A percentile compares a stretch with the other conserved stretches of the same genome.
Evolutionary conservation across 2,797 vertebrate species (phyloP).

Genomic region (Trichosurus vulpecula): DNA sequence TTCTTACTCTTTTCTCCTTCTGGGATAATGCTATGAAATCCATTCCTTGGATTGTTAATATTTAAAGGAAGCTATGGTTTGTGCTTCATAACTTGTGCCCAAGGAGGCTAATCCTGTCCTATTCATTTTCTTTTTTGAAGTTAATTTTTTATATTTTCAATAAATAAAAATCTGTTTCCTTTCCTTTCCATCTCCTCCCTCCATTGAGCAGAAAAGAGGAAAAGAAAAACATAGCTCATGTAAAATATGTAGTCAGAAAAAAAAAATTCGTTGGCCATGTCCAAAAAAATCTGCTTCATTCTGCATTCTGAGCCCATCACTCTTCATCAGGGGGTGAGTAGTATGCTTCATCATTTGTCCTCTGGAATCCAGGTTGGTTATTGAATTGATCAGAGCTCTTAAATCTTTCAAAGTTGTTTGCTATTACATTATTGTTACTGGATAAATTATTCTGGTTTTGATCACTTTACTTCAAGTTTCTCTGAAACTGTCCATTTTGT

Average conservation of each 20-base stretch:
- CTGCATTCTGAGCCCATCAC: neutral
- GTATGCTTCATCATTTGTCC: neutral
- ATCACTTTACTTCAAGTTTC: neutral
- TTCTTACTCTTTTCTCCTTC: neutral
- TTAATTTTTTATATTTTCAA: neutral
- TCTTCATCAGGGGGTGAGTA: neutral
- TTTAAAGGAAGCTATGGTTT: neutral
- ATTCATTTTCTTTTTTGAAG: neutral
- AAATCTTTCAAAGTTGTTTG: neutral
- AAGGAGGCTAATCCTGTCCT: neutral
- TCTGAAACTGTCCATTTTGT: neutral
- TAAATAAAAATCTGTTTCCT: neutral
- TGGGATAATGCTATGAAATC: neutral
- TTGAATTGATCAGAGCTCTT: neutral
- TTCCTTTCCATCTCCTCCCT: neutral
- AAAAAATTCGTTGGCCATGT: neutral
- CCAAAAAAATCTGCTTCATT: neutral
- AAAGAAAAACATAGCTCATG: neutral
- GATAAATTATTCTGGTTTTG: neutral
- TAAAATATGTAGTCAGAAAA: neutral
- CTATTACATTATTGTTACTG: neutral
- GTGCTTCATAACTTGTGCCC: neutral
- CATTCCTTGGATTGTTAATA: neutral
- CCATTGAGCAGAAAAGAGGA: neutral
- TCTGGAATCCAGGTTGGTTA: neutral